phyloP scores from a whole-genome alignment of 2,113 vertebrate genomes.

The Coturnix japonica region DNA sequence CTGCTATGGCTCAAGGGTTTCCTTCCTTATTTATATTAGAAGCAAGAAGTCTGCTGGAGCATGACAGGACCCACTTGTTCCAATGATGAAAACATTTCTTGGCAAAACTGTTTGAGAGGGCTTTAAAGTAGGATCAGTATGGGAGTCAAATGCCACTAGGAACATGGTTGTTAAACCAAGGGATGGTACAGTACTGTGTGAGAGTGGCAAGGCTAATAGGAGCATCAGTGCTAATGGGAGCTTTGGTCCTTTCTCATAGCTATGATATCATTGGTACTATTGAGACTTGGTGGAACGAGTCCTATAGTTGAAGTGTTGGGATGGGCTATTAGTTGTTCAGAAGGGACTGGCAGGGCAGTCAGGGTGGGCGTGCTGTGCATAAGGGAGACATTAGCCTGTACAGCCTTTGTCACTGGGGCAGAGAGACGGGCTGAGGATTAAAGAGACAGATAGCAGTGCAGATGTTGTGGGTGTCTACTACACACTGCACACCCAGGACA shows the following conservation, averaged over 20 bases:
- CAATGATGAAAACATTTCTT: background rate
- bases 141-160: background rate
- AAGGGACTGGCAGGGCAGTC: no score
- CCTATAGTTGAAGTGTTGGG: no score
- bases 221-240: background rate
- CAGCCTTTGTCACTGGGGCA: no score
- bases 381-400: no score
- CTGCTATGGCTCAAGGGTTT: background rate
- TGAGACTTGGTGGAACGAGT: no score
- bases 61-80: background rate
- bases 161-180: background rate
- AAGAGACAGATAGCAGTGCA: no score
- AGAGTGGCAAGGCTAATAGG: background rate
- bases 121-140: background rate
- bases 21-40: background rate
- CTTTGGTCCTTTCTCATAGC: background rate
- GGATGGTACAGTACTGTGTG: background rate
- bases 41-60: background rate
- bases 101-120: background rate
- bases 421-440: no score
- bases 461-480: no score
- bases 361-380: no score
- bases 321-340: no score
- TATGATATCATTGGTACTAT: no score
- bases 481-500: no score